Percentiles rank a stretch among this genome's conserved stretches.
phyloP scores from a whole-genome alignment of 2,797 vertebrate genomes.

The Champsocephalus gunnari region DNA sequence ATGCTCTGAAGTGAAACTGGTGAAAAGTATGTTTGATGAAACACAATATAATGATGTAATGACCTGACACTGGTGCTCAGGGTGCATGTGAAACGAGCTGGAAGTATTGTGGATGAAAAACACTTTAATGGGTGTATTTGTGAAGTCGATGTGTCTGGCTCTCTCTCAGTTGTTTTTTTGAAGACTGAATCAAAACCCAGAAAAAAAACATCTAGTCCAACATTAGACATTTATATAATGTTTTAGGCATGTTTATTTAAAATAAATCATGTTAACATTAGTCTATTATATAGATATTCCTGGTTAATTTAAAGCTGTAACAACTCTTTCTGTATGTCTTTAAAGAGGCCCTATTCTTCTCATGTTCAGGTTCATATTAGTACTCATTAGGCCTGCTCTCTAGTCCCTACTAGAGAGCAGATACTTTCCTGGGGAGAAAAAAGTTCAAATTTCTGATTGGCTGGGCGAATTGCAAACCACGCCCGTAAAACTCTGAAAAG shows the following conservation, averaged over 20 bases:
- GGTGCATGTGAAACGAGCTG: not conserved
- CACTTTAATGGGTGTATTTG: not conserved
- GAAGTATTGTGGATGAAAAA: not conserved
- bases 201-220: not conserved
- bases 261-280: not conserved
- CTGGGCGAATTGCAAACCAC: too few relatives aligned
- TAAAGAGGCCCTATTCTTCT: too few relatives aligned
- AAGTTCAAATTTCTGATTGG: too few relatives aligned
- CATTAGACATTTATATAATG: not conserved
- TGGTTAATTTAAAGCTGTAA: not conserved
- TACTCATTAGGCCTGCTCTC: too few relatives aligned
- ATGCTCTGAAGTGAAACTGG: constrained; percentile 10
- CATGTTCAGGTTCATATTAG: too few relatives aligned
- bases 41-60: constrained; percentile 28
- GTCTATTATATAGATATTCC: not conserved
- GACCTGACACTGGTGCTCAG: constrained; percentile 14
- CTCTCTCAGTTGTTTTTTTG: constrained; percentile 11
- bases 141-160: constrained; percentile 5
- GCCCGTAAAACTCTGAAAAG: too few relatives aligned
- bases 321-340: too few relatives aligned
- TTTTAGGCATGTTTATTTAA: not conserved
- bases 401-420: too few relatives aligned
- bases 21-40: constrained; percentile 13
- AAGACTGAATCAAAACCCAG: constrained; percentile 9
- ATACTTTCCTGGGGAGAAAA: too few relatives aligned